Conservation (phyloP, 2,113 vertebrate genomes). For the Myanophis thanlyinensis region DNA sequence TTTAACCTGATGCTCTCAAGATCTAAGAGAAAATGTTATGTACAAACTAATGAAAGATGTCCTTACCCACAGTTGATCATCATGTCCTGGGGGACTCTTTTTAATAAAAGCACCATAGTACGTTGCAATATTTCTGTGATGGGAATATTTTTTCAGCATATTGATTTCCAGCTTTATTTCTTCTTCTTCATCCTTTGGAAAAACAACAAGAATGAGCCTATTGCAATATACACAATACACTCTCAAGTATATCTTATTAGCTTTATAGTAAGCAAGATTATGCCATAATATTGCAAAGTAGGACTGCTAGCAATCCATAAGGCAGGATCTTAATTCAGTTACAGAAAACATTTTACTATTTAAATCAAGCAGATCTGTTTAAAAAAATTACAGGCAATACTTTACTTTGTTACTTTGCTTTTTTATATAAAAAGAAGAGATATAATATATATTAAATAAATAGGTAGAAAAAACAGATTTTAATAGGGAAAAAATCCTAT, state of each 20-base stretch:
- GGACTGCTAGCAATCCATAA: neutral
- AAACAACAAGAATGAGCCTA: neutral
- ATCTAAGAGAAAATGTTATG: slow-evolving; percentile 7
- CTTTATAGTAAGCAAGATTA: neutral
- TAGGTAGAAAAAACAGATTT: neutral
- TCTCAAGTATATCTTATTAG: neutral
- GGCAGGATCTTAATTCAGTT: neutral
- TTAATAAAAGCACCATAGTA: slow-evolving; percentile 99
- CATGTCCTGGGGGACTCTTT: slow-evolving; percentile 96
- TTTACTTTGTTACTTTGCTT: neutral
- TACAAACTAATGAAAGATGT: neutral
- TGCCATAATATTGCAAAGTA: neutral
- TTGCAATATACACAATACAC: neutral
- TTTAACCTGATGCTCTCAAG: slow-evolving; percentile 1
- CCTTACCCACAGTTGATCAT: slow-evolving; percentile 97
- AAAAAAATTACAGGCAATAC: neutral
- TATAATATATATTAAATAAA: neutral
- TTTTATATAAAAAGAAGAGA: neutral
- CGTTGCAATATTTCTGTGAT: slow-evolving; percentile 99
- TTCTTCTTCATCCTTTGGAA: slow-evolving; percentile 94
- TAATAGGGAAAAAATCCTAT: neutral
- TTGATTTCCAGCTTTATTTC: slow-evolving; percentile 99
- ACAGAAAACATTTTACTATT: neutral
- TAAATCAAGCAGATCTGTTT: neutral
- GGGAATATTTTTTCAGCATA: slow-evolving; percentile 99